phyloP scores from a whole-genome alignment of 35 echinoderm and acorn worm species.

The Lytechinus variegatus region DNA sequence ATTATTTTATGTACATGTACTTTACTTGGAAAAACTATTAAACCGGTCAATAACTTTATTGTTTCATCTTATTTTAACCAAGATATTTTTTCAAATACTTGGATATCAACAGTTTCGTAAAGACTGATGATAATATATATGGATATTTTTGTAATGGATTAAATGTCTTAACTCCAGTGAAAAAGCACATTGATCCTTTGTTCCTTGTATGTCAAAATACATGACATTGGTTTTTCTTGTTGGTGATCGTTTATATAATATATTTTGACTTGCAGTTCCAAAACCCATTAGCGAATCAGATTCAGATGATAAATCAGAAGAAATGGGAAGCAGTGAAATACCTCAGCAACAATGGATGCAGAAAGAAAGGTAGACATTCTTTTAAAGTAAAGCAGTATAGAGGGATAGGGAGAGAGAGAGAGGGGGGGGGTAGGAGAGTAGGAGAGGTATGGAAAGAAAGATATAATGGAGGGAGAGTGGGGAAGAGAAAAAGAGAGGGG shows the following conservation, averaged over 20 bases:
- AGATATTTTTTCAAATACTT: neutral
- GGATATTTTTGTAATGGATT: neutral
- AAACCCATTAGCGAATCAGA: slow-evolving; percentile 85
- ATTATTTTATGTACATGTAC: too few relatives aligned
- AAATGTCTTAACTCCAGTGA: neutral
- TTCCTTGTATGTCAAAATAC: neutral
- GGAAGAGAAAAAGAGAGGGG: too few relatives aligned
- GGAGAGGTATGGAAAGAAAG: too few relatives aligned
- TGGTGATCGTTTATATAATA: neutral
- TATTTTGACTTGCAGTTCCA: slow-evolving; percentile 65
- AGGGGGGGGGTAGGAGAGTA: too few relatives aligned
- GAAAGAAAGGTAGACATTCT: slow-evolving; percentile 58
- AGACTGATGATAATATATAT: neutral
- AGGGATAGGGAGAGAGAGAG: too few relatives aligned
- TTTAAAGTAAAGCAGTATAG: too few relatives aligned
- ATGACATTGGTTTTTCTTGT: neutral
- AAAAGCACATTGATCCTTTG: neutral
- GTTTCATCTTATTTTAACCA: neutral
- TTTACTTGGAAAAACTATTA: too few relatives aligned
- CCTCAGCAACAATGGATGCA: slow-evolving; percentile 86
- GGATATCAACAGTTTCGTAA: neutral
- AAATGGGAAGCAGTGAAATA: slow-evolving; percentile 87
- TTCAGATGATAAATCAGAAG: slow-evolving; percentile 83
- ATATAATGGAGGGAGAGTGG: too few relatives aligned
- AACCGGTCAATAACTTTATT: neutral